Conservation (phyloP, 2,888 invertebrate genomes). For the Aleiodes testaceus region DNA sequence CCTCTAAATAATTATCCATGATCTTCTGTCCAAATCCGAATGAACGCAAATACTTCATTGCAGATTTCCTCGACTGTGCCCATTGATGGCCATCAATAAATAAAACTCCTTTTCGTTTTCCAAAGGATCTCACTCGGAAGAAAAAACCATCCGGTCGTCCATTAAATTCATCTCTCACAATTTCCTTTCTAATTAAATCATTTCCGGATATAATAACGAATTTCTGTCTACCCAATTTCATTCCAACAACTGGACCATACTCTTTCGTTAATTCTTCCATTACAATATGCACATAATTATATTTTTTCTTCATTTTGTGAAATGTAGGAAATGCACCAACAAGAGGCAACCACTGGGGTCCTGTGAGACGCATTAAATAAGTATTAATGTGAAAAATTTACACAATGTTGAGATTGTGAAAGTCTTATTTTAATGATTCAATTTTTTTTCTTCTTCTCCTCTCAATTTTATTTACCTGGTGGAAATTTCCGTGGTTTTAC, state of each 20-base stretch:
- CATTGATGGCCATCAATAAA: constrained; percentile 81
- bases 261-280: constrained; percentile 76
- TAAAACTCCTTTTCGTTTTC: constrained; percentile 79
- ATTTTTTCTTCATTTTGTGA: constrained; percentile 66
- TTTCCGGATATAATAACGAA: constrained; percentile 79
- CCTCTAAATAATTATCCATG: constrained; percentile 78
- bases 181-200: constrained; percentile 78
- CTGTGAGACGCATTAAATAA: constrained; percentile 64
- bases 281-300: constrained; percentile 77
- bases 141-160: constrained; percentile 83
- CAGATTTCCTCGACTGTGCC: constrained; percentile 80
- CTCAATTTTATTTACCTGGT: constrained; percentile 59
- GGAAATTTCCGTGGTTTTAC: constrained; percentile 65
- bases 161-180: constrained; percentile 79
- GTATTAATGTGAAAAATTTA: constrained; percentile 29
- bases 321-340: constrained; percentile 74
- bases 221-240: constrained; percentile 78
- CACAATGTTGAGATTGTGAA: constrained; percentile 25
- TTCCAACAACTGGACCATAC: constrained; percentile 80
- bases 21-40: constrained; percentile 78
- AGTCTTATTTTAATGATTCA: not conserved
- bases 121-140: constrained; percentile 79
- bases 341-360: constrained; percentile 76
- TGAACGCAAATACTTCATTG: constrained; percentile 78
- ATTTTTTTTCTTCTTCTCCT: constrained; percentile 5